These are phyloP conservation scores for Vulpes ferrilata DNA, from an alignment of 2,113 vertebrate species.

Conservation along the genomic window DNA sequence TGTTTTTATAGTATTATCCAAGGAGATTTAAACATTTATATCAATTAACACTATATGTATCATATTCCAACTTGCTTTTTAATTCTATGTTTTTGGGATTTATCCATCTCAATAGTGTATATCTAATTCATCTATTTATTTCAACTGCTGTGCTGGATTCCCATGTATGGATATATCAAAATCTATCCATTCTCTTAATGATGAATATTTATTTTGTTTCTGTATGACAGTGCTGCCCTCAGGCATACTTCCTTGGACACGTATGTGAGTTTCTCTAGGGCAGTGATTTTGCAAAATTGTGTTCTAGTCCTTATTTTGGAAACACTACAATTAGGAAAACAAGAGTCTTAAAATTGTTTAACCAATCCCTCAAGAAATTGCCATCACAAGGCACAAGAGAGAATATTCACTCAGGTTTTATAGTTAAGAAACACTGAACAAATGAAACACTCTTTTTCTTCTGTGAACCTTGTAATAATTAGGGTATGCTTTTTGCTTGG, in stretches of 20 bases:
- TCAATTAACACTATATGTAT: not conserved
- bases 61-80: not conserved
- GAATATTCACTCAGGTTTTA: conserved; percentile 21
- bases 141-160: not conserved
- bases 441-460: not conserved
- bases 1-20: not conserved
- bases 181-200: not conserved
- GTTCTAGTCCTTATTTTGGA: not conserved
- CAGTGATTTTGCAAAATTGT: conserved; percentile 7
- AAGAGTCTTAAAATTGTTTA: not conserved
- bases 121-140: not conserved
- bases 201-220: not conserved
- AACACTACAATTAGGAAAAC: conserved; percentile 36
- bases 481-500: not conserved
- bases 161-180: not conserved
- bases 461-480: not conserved
- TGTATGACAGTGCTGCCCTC: not conserved
- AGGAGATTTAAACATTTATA: not conserved
- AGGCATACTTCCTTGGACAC: not conserved
- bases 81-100: conserved; percentile 1
- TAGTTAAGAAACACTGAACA: not conserved
- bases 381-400: not conserved
- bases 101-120: not conserved
- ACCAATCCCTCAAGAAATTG: not conserved
- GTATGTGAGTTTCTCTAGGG: not conserved